phyloP scores from a whole-genome alignment of 37 sponge, comb jelly and placozoan species.

The Oopsacas minuta region DNA sequence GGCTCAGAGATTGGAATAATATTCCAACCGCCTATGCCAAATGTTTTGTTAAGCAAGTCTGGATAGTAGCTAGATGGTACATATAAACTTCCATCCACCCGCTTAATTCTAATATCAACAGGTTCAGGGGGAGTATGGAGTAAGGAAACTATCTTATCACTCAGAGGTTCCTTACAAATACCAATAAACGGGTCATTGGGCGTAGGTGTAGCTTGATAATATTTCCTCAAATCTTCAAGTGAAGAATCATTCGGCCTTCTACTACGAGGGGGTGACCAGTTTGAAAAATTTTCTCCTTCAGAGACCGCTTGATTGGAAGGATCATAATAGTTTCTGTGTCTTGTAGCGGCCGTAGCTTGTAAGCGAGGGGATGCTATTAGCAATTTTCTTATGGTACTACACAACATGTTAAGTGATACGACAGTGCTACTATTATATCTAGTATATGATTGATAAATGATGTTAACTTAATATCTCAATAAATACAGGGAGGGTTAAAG shows the following conservation, averaged over 20 bases:
- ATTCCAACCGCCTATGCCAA: not conserved
- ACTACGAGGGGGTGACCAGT: not conserved
- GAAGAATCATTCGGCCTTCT: not conserved
- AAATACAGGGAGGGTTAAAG: too few relatives aligned
- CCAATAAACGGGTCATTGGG: not conserved
- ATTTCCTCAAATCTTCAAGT: not conserved
- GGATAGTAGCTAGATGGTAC: not conserved
- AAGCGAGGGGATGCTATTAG: too few relatives aligned
- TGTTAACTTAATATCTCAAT: too few relatives aligned
- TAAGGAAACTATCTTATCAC: not conserved
- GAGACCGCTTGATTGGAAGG: not conserved
- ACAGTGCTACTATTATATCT: too few relatives aligned
- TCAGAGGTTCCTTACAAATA: not conserved
- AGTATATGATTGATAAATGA: too few relatives aligned
- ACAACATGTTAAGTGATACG: too few relatives aligned
- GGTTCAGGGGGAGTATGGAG: not conserved
- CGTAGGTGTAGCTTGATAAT: not conserved
- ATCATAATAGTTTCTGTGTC: too few relatives aligned
- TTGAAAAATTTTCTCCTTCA: not conserved
- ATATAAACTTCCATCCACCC: not conserved
- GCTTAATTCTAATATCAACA: not conserved
- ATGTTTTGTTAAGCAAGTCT: not conserved
- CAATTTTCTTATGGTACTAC: too few relatives aligned
- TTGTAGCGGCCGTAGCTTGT: too few relatives aligned
- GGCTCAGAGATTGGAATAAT: not conserved